Percentiles rank a stretch among this genome's conserved stretches.
Evolutionary conservation across 2,888 invertebrate genomes (phyloP).

Genomic region (Gortyna flavago): DNA sequence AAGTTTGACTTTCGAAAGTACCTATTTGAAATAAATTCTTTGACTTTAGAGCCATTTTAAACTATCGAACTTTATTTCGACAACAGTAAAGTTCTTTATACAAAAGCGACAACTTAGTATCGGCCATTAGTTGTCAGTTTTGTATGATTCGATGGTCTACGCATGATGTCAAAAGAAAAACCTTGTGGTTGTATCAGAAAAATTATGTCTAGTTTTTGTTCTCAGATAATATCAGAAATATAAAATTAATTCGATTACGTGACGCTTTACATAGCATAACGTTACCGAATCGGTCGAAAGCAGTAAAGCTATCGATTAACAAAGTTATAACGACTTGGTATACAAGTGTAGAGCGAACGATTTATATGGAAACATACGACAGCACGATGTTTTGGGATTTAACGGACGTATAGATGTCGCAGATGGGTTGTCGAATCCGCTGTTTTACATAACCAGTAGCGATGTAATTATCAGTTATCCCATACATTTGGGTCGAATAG

Average conservation of each 20-base stretch:
- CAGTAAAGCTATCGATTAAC: slow-evolving; percentile 35
- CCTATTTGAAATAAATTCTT: no score
- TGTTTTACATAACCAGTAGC: no score
- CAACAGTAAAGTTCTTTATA: not conserved
- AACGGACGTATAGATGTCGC: not conserved
- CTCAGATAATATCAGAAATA: not conserved
- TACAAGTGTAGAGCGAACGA: slow-evolving; percentile 5
- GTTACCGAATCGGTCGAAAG: not conserved
- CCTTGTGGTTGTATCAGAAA: no score
- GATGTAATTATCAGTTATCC: no score
- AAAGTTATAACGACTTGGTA: slow-evolving; percentile 35
- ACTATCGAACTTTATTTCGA: no score
- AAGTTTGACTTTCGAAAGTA: no score
- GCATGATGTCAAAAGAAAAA: not conserved
- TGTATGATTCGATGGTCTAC: not conserved
- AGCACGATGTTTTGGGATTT: not conserved
- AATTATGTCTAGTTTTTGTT: not conserved
- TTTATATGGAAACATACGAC: slow-evolving; percentile 38
- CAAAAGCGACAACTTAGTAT: not conserved
- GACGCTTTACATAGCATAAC: not conserved
- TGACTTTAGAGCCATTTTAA: no score
- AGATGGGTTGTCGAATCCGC: no score
- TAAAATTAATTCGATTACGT: not conserved
- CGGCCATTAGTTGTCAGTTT: not conserved
- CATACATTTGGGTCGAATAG: no score